These are phyloP conservation scores for Drosophila santomea DNA, from an alignment of 1,140 invertebrate species.

Conservation along the genomic window DNA sequence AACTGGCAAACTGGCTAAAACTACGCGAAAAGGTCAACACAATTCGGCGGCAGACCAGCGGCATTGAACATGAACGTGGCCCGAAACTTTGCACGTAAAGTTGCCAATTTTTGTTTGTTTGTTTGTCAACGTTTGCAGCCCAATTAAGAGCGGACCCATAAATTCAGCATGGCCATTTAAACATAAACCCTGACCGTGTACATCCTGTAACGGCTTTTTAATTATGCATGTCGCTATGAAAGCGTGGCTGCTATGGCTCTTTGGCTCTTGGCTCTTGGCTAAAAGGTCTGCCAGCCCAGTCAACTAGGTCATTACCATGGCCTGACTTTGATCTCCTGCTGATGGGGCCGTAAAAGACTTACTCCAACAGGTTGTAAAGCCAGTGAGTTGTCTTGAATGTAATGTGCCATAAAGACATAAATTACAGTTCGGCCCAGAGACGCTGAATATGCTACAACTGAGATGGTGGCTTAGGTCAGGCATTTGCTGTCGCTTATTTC, in stretches of 20 bases:
- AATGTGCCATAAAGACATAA: constrained; percentile 53
- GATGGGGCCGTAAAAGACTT: constrained; percentile 50
- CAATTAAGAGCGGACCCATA: constrained; percentile 41
- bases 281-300: constrained; percentile 35
- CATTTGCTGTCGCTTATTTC: constrained; percentile 19
- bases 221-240: constrained; percentile 73
- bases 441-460: constrained; percentile 4
- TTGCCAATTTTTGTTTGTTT: constrained; percentile 13
- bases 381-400: constrained; percentile 53
- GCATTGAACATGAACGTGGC: constrained; percentile 49
- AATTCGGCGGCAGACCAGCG: not conserved
- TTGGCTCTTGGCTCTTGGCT: constrained; percentile 8
- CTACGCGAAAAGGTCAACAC: constrained; percentile 30
- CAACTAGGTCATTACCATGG: constrained; percentile 72
- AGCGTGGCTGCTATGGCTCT: constrained; percentile 27
- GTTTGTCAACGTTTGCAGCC: constrained; percentile 38
- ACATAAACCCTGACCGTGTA: constrained; percentile 24
- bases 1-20: constrained; percentile 10
- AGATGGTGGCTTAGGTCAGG: constrained; percentile 22
- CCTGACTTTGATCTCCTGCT: constrained; percentile 38
- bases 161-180: constrained; percentile 26
- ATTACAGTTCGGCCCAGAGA: constrained; percentile 40
- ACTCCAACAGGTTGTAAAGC: constrained; percentile 50
- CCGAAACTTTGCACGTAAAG: constrained; percentile 24
- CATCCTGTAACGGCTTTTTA: constrained; percentile 67